These are phyloP conservation scores for Himalopsyche tibetana DNA, from an alignment of 2,888 invertebrate species.

Conservation along the genomic window DNA sequence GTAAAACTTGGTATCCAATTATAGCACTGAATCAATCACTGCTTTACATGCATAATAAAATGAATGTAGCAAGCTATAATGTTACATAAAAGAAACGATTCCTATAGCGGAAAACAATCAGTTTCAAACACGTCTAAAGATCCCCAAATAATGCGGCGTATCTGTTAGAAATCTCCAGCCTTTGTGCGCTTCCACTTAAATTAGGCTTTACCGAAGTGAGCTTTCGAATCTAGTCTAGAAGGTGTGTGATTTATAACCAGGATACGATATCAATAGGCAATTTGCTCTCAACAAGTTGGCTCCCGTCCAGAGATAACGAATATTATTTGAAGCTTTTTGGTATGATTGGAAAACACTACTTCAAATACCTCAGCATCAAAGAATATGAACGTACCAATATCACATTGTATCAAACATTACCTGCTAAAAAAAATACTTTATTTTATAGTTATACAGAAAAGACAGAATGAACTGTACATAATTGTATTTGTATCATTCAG, in stretches of 20 bases:
- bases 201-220: constrained; percentile 40
- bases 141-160: background rate
- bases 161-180: constrained; percentile 9
- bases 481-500: too few species aligned
- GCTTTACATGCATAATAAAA: too few species aligned
- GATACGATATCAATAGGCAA: constrained; percentile 32
- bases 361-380: background rate
- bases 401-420: too few species aligned
- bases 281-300: constrained; percentile 40
- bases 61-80: too few species aligned
- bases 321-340: constrained; percentile 26
- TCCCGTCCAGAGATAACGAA: constrained; percentile 24
- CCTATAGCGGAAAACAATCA: background rate
- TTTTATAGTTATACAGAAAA: too few species aligned
- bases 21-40: too few species aligned
- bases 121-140: background rate
- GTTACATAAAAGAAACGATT: background rate
- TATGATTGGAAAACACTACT: background rate
- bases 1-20: too few species aligned
- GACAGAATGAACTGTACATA: too few species aligned
- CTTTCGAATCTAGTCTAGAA: constrained; percentile 29
- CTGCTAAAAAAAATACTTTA: too few species aligned
- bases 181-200: constrained; percentile 35
- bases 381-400: too few species aligned
- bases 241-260: constrained; percentile 35